Evolutionary conservation across 2,113 vertebrate species (phyloP), one percentile per base, ranked within the genome.

Genomic region (Sceloporus undulatus): DNA sequence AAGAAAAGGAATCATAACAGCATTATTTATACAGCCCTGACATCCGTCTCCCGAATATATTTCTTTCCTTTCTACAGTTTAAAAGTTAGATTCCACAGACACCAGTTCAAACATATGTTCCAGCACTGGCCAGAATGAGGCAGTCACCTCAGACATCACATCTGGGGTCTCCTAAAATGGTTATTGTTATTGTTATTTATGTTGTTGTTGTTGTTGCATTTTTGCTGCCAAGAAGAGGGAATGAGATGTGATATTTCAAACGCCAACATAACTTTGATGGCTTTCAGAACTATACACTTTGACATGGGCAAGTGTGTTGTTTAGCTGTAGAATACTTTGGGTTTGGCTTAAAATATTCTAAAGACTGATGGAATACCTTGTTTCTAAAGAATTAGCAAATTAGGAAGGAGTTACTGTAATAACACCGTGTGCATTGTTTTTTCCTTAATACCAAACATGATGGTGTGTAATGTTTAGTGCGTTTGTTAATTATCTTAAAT

Each of bases 401-500:
- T 54, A 74, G 48, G 5, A 54, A 73, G 42, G 27, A 54, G 54
- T 16, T n/a, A 10, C 4, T 56, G 52, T 27, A 9, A 86, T 87
- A 74, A 71, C 59, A 52, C 1, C 65, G 80, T 75, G 29, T 86
- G 84, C 85, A 89, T 73, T 56, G 48, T 82, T 91, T 91, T 52
- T 21, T 1, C 25, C 77, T 59, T 59, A 10, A 59, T 59, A 59
- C 9, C 56, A 59, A 59, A 59, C 56, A 59, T 59, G 56, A 59
- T 59, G 14, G 11, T 59, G 11, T 59, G 52, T 70, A 29, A 59
- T 59, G 11, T 59, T 78, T 70, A 29, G 23, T 70, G 25, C 8
- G 25, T 42, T 62, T 78, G 77, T 87, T 76, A 82, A 89, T 85
- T 87, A 18, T 23, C 40, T 74, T 91, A 38, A 79, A 87, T 88